phyloP scores from a whole-genome alignment of 2,797 vertebrate species.

The Danio tinwini region DNA sequence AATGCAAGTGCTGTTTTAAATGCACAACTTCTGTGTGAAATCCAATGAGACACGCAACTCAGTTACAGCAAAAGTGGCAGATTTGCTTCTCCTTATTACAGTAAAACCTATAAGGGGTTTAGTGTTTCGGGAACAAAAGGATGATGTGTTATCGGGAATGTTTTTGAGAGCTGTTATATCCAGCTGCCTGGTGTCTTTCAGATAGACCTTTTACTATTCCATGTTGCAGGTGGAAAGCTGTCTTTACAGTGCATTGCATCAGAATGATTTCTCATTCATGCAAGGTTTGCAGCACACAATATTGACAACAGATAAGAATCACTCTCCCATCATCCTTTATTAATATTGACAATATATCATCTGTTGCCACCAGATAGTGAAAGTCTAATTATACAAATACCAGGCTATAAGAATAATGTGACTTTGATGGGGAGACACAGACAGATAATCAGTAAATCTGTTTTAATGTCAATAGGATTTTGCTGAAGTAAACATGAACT shows the following conservation, averaged over 20 bases:
- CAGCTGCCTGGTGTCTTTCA: neutral
- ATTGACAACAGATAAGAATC: conserved; percentile 2
- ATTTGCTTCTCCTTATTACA: neutral
- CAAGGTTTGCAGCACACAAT: neutral
- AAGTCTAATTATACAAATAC: conserved; percentile 14
- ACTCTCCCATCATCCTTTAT: conserved; percentile 28
- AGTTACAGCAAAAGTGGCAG: neutral
- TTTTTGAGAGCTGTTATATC: neutral
- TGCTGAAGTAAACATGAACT: neutral
- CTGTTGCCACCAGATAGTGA: conserved; percentile 32
- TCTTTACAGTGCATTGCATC: conserved; percentile 8
- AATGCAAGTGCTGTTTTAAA: neutral
- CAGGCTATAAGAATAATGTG: neutral
- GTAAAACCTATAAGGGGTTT: neutral
- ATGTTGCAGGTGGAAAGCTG: neutral
- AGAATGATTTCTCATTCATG: conserved; percentile 7
- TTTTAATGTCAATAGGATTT: neutral
- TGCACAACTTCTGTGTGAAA: neutral
- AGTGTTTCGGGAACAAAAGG: neutral
- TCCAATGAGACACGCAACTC: no score
- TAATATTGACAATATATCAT: conserved; percentile 30
- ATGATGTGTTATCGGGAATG: neutral
- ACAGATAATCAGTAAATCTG: neutral
- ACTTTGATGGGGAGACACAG: neutral
- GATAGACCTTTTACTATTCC: neutral